phyloP scores from a whole-genome alignment of 2,113 vertebrate genomes.

The Ceyx cyanopectus region DNA sequence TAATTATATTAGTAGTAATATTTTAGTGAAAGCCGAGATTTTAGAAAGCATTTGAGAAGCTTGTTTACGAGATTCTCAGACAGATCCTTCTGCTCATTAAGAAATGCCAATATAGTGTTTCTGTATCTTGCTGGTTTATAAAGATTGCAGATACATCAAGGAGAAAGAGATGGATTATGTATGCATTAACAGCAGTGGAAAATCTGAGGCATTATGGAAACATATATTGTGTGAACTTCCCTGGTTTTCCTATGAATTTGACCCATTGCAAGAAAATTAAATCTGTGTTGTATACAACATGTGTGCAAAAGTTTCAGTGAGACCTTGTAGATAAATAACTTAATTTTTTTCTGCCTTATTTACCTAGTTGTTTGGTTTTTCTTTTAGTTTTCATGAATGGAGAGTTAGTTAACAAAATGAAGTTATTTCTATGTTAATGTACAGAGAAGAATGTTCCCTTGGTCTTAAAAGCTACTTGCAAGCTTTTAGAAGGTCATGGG shows the following conservation, averaged over 20 bases:
- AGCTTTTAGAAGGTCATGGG: conserved; percentile 47
- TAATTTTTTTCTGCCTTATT: not conserved
- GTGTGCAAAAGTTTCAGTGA: not conserved
- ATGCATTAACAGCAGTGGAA: no score
- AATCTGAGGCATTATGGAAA: not conserved
- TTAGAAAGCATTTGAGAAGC: no score
- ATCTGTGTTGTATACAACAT: not conserved
- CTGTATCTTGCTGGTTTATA: no score
- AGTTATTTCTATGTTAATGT: not conserved
- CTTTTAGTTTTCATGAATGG: conserved; percentile 3
- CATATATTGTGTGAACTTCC: not conserved
- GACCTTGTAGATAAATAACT: not conserved
- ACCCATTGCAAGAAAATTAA: not conserved
- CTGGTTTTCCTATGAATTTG: not conserved
- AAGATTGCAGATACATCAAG: no score
- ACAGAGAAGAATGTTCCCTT: conserved; percentile 11
- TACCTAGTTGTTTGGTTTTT: not conserved
- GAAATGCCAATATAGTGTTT: no score
- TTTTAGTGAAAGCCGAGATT: no score
- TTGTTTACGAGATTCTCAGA: no score
- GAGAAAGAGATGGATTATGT: no score
- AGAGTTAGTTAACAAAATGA: conserved; percentile 26
- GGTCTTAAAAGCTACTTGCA: conserved; percentile 48
- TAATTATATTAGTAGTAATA: no score
- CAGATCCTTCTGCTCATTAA: no score